A percentile compares a stretch with the other conserved stretches of the same genome.
These are phyloP conservation scores for Samia ricini DNA, from an alignment of 1,140 invertebrate species.

Conservation along the genomic window DNA sequence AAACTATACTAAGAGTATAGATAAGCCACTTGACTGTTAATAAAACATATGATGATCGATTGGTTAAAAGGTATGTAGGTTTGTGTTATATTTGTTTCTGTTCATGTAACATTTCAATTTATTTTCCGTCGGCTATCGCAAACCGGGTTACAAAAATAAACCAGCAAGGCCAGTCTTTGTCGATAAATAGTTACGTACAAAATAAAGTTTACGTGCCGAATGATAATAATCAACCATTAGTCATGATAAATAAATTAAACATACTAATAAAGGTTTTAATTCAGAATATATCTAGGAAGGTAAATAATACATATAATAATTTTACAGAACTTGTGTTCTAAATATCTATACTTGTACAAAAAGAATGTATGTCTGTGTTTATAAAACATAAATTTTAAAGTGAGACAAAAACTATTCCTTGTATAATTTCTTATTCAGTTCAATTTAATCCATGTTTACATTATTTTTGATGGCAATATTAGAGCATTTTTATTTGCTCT, in stretches of 20 bases:
- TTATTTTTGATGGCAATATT: too few species aligned
- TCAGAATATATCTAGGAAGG: neutral
- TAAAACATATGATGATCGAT: neutral
- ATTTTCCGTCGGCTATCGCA: neutral
- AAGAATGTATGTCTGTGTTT: too few species aligned
- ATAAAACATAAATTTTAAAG: too few species aligned
- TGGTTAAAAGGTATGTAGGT: neutral
- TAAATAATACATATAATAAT: neutral
- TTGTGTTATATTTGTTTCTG: neutral
- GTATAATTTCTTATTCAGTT: too few species aligned
- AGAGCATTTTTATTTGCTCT: too few species aligned
- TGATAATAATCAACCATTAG: neutral
- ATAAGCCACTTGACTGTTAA: too few species aligned
- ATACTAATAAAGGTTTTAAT: neutral
- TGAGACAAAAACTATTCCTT: too few species aligned
- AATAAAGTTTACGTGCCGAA: neutral
- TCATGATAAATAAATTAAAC: neutral
- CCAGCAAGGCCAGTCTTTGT: neutral
- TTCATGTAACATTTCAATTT: neutral
- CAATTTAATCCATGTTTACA: too few species aligned
- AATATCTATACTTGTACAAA: too few species aligned
- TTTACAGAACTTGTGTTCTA: too few species aligned
- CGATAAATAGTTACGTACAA: neutral
- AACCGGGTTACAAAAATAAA: conserved; percentile 1
- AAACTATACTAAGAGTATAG: too few species aligned